Percentiles rank a stretch among this genome's conserved stretches.
Evolutionary conservation across 1,140 invertebrate genomes (phyloP).

Genomic region (Habropoda laboriosa): DNA sequence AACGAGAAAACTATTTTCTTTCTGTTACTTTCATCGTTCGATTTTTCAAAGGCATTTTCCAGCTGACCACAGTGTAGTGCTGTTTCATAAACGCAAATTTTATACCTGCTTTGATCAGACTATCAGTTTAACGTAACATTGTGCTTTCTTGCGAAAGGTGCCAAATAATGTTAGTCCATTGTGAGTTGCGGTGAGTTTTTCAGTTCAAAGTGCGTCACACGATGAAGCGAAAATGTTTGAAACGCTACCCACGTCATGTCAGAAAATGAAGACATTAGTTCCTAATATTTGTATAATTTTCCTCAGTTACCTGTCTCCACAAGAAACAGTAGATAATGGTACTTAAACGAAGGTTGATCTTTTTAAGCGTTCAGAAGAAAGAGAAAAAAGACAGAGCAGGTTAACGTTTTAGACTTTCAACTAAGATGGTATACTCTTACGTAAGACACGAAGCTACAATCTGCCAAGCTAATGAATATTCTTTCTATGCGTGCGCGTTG

Average conservation of each 20-base stretch:
- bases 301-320: neutral
- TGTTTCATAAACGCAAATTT: neutral
- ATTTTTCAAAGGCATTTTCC: neutral
- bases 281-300: conserved; percentile 9
- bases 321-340: neutral
- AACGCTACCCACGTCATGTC: no score
- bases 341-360: neutral
- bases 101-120: neutral
- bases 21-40: neutral
- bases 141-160: neutral
- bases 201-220: neutral
- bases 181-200: neutral
- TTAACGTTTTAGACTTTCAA: neutral
- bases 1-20: neutral
- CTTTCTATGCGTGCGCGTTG: conserved; percentile 4
- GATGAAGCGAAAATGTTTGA: neutral
- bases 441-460: neutral
- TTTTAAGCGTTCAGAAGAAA: neutral
- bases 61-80: no score
- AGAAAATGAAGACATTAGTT: neutral
- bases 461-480: neutral
- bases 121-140: neutral
- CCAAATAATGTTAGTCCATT: neutral
- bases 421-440: neutral
- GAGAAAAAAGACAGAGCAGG: neutral